These are phyloP conservation scores for Pristiophorus japonicus DNA, from an alignment of 2,113 vertebrate genomes.

Conservation along the genomic window DNA sequence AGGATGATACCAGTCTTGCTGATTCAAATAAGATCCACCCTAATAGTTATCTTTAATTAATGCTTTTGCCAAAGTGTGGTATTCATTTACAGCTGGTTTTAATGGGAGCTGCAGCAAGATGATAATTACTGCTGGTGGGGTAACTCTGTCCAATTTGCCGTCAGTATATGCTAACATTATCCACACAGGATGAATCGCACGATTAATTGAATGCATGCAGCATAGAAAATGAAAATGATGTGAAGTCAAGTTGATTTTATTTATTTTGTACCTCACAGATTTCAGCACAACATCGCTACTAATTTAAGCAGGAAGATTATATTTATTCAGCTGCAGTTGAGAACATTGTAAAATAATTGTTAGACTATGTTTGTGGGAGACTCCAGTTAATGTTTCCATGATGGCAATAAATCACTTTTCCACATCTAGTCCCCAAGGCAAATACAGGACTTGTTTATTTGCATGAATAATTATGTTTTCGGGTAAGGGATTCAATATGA, in stretches of 20 bases:
- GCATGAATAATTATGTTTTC: neutral
- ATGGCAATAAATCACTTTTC: neutral
- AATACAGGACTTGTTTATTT: neutral
- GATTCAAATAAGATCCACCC: neutral
- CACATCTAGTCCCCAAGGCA: neutral
- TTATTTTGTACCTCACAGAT: neutral
- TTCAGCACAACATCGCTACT: neutral
- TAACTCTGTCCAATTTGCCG: neutral
- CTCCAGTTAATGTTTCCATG: neutral
- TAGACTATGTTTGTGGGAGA: neutral
- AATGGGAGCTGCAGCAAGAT: neutral
- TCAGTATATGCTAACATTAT: neutral
- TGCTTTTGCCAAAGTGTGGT: neutral
- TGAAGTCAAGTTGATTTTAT: constrained; percentile 20
- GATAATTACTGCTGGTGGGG: constrained; percentile 5
- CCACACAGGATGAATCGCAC: neutral
- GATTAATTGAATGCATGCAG: constrained; percentile 6
- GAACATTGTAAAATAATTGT: neutral
- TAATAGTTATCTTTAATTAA: neutral
- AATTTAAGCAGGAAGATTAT: neutral
- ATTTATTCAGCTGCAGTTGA: neutral
- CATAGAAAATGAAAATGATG: neutral
- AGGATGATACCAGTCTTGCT: neutral
- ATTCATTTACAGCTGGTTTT: neutral
- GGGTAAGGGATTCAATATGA: neutral